Base-by-base conservation (phyloP, 1,140 invertebrate species). In the Sipha flava region DNA sequence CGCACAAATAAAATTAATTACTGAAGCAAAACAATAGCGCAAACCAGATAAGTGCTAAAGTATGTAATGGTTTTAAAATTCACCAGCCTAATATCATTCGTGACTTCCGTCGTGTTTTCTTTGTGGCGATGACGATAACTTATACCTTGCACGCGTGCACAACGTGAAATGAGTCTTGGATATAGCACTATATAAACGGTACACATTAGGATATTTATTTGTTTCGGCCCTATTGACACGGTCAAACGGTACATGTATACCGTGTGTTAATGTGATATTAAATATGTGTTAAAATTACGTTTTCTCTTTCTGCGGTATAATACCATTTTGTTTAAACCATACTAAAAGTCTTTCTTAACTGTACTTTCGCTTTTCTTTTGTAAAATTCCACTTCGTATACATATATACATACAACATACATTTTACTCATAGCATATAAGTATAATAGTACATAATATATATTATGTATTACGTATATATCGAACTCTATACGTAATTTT, bases 331-430 rank as follows among this genome's bases (percentile, higher is more conserved):
- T 66, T 16, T 40, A 16, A 43, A 47, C 16, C 18, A 18, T 16
- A 47, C 66, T 14, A 18, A 70, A 70, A 70, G 23, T 70, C 43
- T 47, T 12, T 77, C 31, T 64, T 10, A 23, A 16, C 52, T 0
- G 34, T n/a, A 77, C 73, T 77, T 77, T 77, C 73, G 52, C 7
- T 77, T 77, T 77, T 77, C 73, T 59, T 77, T 77, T 77, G 31
- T 57, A 59, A 57, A n/a, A n/a, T n/a, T n/a, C 49, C 2, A 21
- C 21, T 12, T 10, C 37, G 18, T 7, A 37, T 66, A 43, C 14
- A 68, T 23, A n/a, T 40, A 68, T 31, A 62, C 57, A 31, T 21
- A 64, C 37, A 40, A 40, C 37, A 40, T 10, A 40, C 37, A 10
- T 40, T 40, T 40, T 40, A 6, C 4, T 10, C 10, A 40, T 40